A percentile compares a stretch with the other conserved stretches of the same genome.
These are phyloP conservation scores for Lacerta viridis DNA, from an alignment of 2,797 vertebrate genomes.

Conservation along the genomic window DNA sequence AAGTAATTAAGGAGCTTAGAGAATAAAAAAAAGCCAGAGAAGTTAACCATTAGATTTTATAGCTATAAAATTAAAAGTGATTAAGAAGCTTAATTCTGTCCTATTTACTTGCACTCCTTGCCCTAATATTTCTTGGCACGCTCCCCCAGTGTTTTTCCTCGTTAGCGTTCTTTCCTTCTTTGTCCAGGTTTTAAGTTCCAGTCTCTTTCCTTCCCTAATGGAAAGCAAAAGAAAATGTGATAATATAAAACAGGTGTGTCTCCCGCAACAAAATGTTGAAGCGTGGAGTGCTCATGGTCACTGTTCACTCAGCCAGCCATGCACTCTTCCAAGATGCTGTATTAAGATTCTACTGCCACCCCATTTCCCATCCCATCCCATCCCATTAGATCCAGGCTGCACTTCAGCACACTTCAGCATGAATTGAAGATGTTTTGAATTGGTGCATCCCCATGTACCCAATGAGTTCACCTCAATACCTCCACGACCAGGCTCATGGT, in stretches of 20 bases:
- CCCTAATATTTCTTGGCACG: neutral
- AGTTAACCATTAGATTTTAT: slow-evolving; percentile 17
- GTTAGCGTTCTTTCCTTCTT: neutral
- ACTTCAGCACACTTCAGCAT: neutral
- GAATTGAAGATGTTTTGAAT: neutral
- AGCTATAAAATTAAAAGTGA: slow-evolving; percentile 29
- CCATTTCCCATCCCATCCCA: neutral
- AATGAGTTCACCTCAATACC: no score
- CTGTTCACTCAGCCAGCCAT: neutral
- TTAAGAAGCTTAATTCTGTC: slow-evolving; percentile 7
- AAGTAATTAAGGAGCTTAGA: slow-evolving; percentile 19
- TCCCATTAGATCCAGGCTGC: neutral
- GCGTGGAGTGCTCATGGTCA: neutral
- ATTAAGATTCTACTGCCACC: neutral
- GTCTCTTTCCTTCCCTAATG: neutral
- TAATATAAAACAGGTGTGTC: neutral
- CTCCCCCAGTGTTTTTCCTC: neutral
- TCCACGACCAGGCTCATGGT: no score
- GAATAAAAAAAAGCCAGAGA: neutral
- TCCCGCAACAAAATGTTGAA: neutral
- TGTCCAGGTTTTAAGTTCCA: neutral
- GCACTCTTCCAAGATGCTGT: neutral
- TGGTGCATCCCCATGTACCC: no score
- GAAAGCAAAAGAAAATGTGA: neutral
- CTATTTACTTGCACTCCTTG: neutral